phyloP scores from a whole-genome alignment of 2,113 vertebrate species.

The Lota lota region DNA sequence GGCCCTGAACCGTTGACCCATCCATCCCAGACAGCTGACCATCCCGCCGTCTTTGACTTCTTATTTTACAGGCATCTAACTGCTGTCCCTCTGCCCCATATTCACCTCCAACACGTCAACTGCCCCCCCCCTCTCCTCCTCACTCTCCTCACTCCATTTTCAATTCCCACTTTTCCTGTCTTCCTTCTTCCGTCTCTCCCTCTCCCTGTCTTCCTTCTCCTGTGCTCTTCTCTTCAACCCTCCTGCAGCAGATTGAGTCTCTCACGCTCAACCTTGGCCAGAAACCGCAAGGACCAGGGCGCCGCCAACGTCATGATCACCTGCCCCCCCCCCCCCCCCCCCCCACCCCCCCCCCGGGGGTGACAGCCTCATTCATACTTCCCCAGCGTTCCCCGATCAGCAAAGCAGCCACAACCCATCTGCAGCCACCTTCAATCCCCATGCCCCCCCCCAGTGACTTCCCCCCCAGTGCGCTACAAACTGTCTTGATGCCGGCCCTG shows the following conservation, averaged over 20 bases:
- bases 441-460: background rate
- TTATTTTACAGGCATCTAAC: constrained; percentile 99
- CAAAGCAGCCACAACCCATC: constrained; percentile 18
- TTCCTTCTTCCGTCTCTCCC: constrained; percentile 14
- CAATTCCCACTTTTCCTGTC: constrained; percentile 15
- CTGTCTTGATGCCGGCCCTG: too few relatives aligned
- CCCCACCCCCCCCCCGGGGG: constrained; percentile 65
- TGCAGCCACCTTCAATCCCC: constrained; percentile 56
- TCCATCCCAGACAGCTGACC: constrained; percentile 53
- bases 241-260: constrained; percentile 92
- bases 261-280: constrained; percentile 87
- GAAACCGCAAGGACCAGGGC: constrained; percentile 81
- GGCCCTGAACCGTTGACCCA: too few relatives aligned
- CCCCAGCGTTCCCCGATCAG: constrained; percentile 18
- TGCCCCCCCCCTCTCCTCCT: constrained; percentile 57
- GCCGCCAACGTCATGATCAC: constrained; percentile 81
- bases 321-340: constrained; percentile 68
- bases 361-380: constrained; percentile 53
- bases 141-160: constrained; percentile 27
- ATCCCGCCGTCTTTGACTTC: constrained; percentile 75
- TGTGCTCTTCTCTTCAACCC: constrained; percentile 50
- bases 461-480: background rate
- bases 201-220: background rate
- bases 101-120: too few relatives aligned
- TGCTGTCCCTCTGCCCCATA: constrained; percentile 81